Conservation (phyloP, 1,140 invertebrate genomes). For the Papilio polyxenes region DNA sequence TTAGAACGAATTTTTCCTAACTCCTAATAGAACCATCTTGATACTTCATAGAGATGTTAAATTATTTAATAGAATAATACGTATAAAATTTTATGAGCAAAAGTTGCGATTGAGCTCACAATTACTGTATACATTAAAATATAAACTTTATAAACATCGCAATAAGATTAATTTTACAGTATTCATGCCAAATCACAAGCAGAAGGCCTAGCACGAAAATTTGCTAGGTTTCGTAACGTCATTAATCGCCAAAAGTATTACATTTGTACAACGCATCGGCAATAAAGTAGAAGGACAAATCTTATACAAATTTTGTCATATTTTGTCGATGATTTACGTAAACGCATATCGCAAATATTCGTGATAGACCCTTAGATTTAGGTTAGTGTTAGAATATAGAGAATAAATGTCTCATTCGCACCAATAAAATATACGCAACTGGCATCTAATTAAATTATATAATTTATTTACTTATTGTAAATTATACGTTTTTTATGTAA, state of each 20-base stretch:
- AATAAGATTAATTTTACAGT: slow-evolving; percentile 35
- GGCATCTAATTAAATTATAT: neutral
- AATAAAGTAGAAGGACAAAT: no score
- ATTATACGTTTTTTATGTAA: slow-evolving; percentile 17
- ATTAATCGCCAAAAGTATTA: no score
- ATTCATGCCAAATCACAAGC: neutral
- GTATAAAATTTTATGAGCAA: slow-evolving; percentile 49
- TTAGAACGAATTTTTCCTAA: slow-evolving; percentile 28
- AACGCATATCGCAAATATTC: no score
- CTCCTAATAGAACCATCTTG: slow-evolving; percentile 32
- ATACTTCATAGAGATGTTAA: neutral
- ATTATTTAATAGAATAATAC: slow-evolving; percentile 22
- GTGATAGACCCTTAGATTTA: no score
- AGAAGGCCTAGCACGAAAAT: neutral
- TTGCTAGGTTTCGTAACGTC: no score
- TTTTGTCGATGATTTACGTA: no score
- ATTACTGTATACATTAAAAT: slow-evolving; percentile 34
- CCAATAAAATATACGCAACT: neutral
- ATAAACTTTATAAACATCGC: slow-evolving; percentile 25
- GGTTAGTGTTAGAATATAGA: no score
- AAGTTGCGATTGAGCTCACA: slow-evolving; percentile 55
- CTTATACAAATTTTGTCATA: no score
- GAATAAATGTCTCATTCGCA: neutral
- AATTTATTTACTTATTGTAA: slow-evolving; percentile 17
- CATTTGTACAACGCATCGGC: no score